Evolutionary conservation across 2,797 vertebrate genomes (phyloP).

Genomic region (Pangasius djambal): DNA sequence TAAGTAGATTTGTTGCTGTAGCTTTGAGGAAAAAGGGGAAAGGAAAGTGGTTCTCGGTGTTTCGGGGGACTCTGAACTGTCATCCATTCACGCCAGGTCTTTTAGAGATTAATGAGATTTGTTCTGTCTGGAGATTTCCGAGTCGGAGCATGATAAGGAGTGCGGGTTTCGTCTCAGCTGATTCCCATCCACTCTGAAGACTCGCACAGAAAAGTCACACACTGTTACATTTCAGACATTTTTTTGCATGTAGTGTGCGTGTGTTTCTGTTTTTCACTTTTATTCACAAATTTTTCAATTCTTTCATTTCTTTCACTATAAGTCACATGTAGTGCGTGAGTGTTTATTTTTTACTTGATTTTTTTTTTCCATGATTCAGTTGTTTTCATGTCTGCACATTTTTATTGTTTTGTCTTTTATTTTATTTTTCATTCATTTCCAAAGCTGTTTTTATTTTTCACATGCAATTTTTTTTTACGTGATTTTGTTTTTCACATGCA

Average conservation of each 20-base stretch:
- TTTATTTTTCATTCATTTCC: not conserved
- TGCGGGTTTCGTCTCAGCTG: constrained; percentile 19
- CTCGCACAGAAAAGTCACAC: not conserved
- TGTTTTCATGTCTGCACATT: not conserved
- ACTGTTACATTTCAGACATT: not conserved
- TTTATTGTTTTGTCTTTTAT: not conserved
- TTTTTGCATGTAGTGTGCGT: not conserved
- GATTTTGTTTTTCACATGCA: not conserved
- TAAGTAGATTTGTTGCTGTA: constrained; percentile 81
- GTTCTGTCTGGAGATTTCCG: constrained; percentile 69
- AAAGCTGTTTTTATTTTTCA: not conserved
- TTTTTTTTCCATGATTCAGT: not conserved
- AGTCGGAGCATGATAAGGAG: constrained; percentile 12
- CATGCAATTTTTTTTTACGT: not conserved
- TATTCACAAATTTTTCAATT: not conserved
- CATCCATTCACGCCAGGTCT: not conserved
- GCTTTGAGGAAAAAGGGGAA: constrained; percentile 61
- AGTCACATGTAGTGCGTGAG: not conserved
- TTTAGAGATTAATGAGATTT: constrained; percentile 58
- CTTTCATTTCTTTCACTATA: not conserved
- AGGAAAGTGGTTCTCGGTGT: constrained; percentile 2
- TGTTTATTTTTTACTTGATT: not conserved
- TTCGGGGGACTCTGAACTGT: not conserved
- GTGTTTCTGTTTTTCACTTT: not conserved
- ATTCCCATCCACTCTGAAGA: constrained; percentile 29